Evolutionary conservation across 2,888 invertebrate species (phyloP).

Genomic region (Pinctada fucata): DNA sequence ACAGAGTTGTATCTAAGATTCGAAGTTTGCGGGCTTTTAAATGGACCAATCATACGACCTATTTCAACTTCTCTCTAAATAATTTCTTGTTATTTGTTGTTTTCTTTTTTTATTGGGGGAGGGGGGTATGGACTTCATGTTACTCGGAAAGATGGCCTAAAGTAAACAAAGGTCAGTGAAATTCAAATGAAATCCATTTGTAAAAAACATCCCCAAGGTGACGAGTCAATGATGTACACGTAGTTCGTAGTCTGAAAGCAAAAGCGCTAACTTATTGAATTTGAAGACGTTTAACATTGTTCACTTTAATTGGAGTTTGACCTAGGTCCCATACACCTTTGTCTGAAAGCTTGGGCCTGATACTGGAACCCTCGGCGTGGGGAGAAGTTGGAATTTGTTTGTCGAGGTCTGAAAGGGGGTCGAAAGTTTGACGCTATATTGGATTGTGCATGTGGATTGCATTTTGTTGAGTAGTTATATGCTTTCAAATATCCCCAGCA

Average conservation of each 20-base stretch:
- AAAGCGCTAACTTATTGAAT: neutral
- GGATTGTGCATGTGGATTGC: neutral
- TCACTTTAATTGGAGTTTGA: neutral
- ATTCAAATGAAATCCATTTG: constrained; percentile 7
- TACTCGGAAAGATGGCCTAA: neutral
- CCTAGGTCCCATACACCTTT: constrained; percentile 13
- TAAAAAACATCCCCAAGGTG: neutral
- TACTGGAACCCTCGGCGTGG: neutral
- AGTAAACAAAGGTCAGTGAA: neutral
- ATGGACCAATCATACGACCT: constrained; percentile 10
- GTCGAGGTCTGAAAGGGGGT: neutral
- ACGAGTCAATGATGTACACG: neutral
- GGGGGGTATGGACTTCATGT: neutral
- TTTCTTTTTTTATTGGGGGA: neutral
- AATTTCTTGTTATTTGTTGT: neutral
- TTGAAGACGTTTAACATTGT: neutral
- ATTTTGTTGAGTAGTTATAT: neutral
- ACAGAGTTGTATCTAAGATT: neutral
- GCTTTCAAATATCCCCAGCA: neutral
- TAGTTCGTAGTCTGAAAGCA: neutral
- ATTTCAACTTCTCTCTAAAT: constrained; percentile 6
- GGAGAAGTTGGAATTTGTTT: neutral
- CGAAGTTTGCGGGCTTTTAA: neutral
- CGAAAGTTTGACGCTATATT: neutral
- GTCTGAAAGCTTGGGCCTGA: neutral